A percentile compares a stretch with the other conserved stretches of the same genome.
phyloP scores from a whole-genome alignment of 2,888 invertebrate genomes.

The Muscina levida region DNA sequence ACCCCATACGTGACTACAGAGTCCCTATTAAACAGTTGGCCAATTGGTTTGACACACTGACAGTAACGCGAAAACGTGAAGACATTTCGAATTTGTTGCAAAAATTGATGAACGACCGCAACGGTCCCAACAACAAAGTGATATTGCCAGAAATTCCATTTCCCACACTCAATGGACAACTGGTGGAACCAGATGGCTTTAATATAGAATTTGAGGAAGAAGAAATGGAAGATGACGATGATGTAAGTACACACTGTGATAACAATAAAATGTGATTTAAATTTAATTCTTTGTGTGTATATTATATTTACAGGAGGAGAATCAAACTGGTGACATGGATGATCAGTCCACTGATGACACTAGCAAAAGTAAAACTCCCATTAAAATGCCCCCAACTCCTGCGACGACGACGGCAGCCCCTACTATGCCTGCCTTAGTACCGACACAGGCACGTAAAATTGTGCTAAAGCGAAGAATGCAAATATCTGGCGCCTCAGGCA shows the following conservation, averaged over 20 bases:
- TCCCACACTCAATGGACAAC: conserved; percentile 88
- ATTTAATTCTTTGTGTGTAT: not conserved
- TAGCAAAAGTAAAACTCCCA: conserved; percentile 68
- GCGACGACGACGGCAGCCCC: conserved; percentile 52
- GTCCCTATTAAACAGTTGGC: conserved; percentile 90
- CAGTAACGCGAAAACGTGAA: conserved; percentile 91
- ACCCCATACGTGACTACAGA: conserved; percentile 90
- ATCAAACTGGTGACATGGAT: conserved; percentile 69
- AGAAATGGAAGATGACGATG: conserved; percentile 81
- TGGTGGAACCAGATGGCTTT: conserved; percentile 83
- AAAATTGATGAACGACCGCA: conserved; percentile 86
- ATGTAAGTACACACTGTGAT: conserved; percentile 69
- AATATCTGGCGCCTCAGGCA: conserved; percentile 63
- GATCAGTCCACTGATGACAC: conserved; percentile 72
- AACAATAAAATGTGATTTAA: too few species aligned
- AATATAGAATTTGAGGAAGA: conserved; percentile 81
- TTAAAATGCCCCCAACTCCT: conserved; percentile 63
- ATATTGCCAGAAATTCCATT: conserved; percentile 87
- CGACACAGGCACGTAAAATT: conserved; percentile 72
- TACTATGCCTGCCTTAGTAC: conserved; percentile 67
- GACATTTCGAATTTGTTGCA: conserved; percentile 91
- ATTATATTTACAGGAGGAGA: conserved; percentile 71
- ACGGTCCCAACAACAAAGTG: conserved; percentile 81
- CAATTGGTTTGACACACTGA: conserved; percentile 93
- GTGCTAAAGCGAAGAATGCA: conserved; percentile 76